A percentile compares a stretch with the other conserved stretches of the same genome.
Evolutionary conservation across 2,797 vertebrate species (phyloP).

Genomic region (Microchirus variegatus): DNA sequence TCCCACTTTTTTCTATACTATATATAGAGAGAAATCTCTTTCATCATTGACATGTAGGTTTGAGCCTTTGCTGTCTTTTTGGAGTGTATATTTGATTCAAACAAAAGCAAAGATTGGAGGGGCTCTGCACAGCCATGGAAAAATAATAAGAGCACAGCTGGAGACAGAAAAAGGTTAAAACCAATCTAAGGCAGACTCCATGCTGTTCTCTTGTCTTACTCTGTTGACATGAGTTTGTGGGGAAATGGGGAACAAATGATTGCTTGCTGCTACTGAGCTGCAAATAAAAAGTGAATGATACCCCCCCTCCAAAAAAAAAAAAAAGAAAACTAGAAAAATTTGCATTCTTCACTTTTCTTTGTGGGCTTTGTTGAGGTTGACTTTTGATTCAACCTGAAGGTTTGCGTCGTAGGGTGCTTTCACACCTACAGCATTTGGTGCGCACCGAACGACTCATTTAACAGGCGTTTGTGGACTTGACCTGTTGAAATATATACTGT

Average conservation of each 20-base stretch:
- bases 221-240: constrained; percentile 4
- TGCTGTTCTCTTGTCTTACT: constrained; percentile 16
- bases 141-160: constrained; percentile 46
- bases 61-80: constrained; percentile 21
- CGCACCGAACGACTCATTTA: no score
- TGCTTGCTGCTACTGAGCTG: not conserved
- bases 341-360: no score
- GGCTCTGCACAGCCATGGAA: constrained; percentile 20
- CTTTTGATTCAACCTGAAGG: no score
- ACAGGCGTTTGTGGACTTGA: no score
- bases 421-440: no score
- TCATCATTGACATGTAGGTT: constrained; percentile 28
- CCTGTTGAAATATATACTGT: no score
- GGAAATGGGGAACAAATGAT: constrained; percentile 7
- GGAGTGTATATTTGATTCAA: constrained; percentile 45
- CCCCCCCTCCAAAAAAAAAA: no score
- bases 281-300: no score
- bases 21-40: not conserved
- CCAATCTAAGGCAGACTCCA: constrained; percentile 23
- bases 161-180: constrained; percentile 25
- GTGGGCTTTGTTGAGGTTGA: no score
- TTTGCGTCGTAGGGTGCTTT: no score
- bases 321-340: no score
- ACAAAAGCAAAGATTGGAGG: constrained; percentile 26
- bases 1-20: not conserved